Evolutionary conservation across 2,113 vertebrate species (phyloP).

Genomic region (Pachyramphus minor): DNA sequence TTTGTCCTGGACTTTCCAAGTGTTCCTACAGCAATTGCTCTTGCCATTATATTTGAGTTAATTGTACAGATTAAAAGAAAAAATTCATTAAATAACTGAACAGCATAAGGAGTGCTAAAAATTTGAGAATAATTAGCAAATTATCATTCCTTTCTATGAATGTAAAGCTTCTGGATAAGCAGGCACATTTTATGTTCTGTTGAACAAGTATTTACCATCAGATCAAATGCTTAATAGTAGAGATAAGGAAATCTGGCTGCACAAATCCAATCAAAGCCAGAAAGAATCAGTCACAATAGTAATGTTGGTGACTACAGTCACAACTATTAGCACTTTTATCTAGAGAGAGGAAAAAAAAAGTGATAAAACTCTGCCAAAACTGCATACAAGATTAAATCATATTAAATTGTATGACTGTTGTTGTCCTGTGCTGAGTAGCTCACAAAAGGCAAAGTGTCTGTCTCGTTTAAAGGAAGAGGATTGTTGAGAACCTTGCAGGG

Average conservation of each 20-base stretch:
- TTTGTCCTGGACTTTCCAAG: background rate
- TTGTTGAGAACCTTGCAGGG: background rate
- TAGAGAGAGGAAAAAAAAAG: background rate
- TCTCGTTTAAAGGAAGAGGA: background rate
- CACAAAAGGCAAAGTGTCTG: background rate
- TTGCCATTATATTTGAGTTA: slow-evolving; percentile 8
- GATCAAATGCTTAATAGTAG: slow-evolving; percentile 35
- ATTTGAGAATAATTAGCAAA: slow-evolving; percentile 43
- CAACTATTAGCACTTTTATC: background rate
- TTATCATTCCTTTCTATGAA: slow-evolving; percentile 37
- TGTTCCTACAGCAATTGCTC: background rate
- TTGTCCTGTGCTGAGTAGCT: background rate
- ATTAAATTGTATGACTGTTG: background rate
- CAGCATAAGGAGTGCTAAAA: slow-evolving; percentile 15
- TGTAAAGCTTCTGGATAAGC: slow-evolving; percentile 45
- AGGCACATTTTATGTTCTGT: slow-evolving; percentile 34
- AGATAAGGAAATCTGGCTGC: background rate
- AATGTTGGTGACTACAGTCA: background rate
- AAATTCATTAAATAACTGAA: background rate
- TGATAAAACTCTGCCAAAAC: background rate
- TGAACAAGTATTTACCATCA: slow-evolving; percentile 44
- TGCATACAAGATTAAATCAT: background rate
- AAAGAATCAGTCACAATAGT: background rate
- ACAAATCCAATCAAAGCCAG: slow-evolving; percentile 37
- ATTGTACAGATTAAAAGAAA: slow-evolving; percentile 29